Evolutionary conservation across 2,113 vertebrate genomes (phyloP).

Genomic region (Mungos mungo): DNA sequence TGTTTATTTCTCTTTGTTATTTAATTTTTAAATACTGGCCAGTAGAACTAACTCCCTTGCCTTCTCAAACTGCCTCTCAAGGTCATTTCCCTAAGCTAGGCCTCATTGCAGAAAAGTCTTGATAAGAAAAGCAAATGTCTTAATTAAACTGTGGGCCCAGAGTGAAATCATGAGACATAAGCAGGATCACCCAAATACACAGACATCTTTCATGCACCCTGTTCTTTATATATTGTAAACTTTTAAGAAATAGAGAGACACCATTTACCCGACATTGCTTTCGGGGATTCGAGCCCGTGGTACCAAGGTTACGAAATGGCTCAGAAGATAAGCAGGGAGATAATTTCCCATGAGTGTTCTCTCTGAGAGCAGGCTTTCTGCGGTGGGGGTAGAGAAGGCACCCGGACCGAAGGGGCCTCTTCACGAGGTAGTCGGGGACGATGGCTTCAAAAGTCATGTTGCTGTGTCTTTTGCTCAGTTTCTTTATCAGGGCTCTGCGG

Average conservation of each 20-base stretch:
- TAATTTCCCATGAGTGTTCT: background rate
- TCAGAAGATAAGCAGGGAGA: background rate
- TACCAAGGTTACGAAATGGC: background rate
- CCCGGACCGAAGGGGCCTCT: accelerated
- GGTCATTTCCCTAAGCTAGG: conserved; percentile 41
- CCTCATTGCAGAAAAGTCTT: background rate
- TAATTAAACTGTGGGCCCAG: conserved; percentile 27
- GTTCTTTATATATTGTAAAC: background rate
- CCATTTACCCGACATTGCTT: background rate
- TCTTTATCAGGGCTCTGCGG: background rate
- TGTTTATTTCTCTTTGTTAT: conserved; percentile 23
- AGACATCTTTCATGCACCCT: background rate
- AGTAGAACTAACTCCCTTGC: background rate
- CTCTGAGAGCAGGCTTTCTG: background rate
- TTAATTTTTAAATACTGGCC: conserved; percentile 13
- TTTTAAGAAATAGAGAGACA: background rate
- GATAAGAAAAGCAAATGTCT: conserved; percentile 65
- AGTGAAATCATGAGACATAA: background rate
- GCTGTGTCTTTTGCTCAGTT: background rate
- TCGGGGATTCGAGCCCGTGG: background rate
- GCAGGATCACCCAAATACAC: background rate
- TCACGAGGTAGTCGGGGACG: background rate
- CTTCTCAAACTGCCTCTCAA: conserved; percentile 42
- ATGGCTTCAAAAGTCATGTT: background rate
- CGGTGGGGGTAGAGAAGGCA: accelerated